Base-by-base conservation (phyloP, 35 echinoderm and acorn worm species). In the Apostichopus parvimensis region DNA sequence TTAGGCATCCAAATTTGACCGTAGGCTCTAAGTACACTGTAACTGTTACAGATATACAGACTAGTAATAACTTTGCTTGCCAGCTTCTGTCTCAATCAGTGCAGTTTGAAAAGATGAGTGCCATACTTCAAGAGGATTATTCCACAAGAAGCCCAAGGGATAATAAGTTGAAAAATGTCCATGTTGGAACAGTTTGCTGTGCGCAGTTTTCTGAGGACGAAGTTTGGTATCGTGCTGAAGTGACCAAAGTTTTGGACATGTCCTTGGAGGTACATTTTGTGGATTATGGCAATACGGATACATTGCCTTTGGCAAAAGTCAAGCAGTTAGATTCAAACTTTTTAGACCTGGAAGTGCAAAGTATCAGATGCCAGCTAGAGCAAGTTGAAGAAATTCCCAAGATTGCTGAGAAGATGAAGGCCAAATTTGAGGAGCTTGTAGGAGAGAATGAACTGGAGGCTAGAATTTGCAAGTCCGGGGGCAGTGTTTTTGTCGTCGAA, bases 231-330 rank as follows among this genome's bases (percentile, higher is more conserved):
- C 89, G 95, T 52, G 95, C 95, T 57, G 78, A 90, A 59, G 86
- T 94, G 21, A 90, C 77, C 15, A 87, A 66, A 9, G 70, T 94
- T 8, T 6, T 25, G 24, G 95, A 91, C 23, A 56, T 58, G 68
- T 45, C 92, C 28, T 75, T 88, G 2, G 88, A 90, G 80, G 95
- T 97, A 14, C 54, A 77, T 54, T 97, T 94, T 85, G 93, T 97
- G 5, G 95, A 97, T 87, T 97, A 97, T 81, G 95, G 95, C 8
- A 97, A 97, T 53, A 87, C 87, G 79, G 95, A 97, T 73, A 71
- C 79, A 9, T 83, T 97, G 21, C 79, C 93, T 17, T 76, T 87
- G 9, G 56, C 70, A 11, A 85, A 92, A 64, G 24, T 97, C 2
- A 94, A 92, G 78, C 61, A 79, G 17, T 54, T 97, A 9, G 92